Evolutionary conservation across 2,888 invertebrate genomes (phyloP), one percentile per base, ranked within the genome.

Genomic region (Ptilodon capucinus): DNA sequence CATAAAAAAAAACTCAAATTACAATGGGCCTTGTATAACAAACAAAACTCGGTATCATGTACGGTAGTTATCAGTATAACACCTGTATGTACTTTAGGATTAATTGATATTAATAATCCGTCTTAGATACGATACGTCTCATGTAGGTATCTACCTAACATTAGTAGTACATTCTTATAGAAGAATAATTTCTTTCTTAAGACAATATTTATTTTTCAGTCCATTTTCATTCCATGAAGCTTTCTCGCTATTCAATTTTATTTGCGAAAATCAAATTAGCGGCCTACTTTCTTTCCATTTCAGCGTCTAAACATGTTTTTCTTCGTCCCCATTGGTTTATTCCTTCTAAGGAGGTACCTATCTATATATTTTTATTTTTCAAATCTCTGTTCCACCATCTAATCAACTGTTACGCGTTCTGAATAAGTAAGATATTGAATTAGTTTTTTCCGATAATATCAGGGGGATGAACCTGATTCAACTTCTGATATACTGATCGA

Each of bases 201-300:
- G 1, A 7, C 11, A 25, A 25, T 8, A 8, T 7, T 25, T 57
- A 51, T 48, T 58, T 57, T 51, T 48, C 42, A 62, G 58, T 54
- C 55, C 28, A 28, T 14, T 35, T 34, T 35, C 17, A 17, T 35
- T 35, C 9, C 35, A 17, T 16, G 16, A 34, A 35, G 35, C 17
- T 11, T 35, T 11, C 9, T 17, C 9, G 16, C 17, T 35, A 35
- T 35, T 17, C 8, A 17, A 35, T 35, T 28, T 28, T n/a, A 28
- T 28, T 35, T 35, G 17, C 17, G 35, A 35, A n/a, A n/a, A 35
- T 35, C 35, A 11, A 35, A 35, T 35, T 35, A 35, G 17, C 17
- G 17, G 35, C 35, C 35, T 35, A 35, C 35, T 35, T 35, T 35
- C 17, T 35, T 35, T 9, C 17, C 7, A 35, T 17, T 17, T 8